A percentile compares a stretch with the other conserved stretches of the same genome.
These are phyloP conservation scores for Lepidocyrtoides sp. DNA, from an alignment of 2,888 invertebrate species.

Conservation along the genomic window DNA sequence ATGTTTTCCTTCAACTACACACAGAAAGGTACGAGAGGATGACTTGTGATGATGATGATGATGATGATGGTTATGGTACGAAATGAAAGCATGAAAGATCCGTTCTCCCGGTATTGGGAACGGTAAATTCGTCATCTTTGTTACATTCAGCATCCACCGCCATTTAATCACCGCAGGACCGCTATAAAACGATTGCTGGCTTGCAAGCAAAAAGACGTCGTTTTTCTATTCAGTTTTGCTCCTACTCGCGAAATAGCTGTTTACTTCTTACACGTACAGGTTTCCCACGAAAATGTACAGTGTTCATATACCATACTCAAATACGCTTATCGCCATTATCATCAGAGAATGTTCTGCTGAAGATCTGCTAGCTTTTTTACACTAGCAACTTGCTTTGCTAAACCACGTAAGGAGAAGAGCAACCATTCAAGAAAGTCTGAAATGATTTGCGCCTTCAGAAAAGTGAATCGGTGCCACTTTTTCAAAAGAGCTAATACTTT, in stretches of 20 bases:
- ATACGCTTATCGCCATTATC: neutral
- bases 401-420: neutral
- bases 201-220: too few species aligned
- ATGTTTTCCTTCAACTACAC: neutral
- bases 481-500: neutral
- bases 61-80: slow-evolving; percentile 6
- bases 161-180: slow-evolving; percentile 72
- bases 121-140: slow-evolving; percentile 78
- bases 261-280: neutral
- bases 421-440: neutral
- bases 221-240: too few species aligned
- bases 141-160: slow-evolving; percentile 53
- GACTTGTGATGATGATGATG: neutral
- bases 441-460: neutral
- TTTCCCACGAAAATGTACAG: slow-evolving; percentile 29
- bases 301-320: neutral
- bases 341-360: neutral
- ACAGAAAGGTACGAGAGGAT: neutral
- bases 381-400: neutral
- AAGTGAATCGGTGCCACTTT: slow-evolving; percentile 25
- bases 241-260: neutral
- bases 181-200: slow-evolving; percentile 60
- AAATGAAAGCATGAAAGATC: slow-evolving; percentile 70
- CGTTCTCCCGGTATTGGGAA: slow-evolving; percentile 78
- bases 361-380: neutral